Evolutionary conservation across 1,140 invertebrate species (phyloP), one percentile per base, ranked within the genome.

Genomic region (Camponotus pennsylvanicus): DNA sequence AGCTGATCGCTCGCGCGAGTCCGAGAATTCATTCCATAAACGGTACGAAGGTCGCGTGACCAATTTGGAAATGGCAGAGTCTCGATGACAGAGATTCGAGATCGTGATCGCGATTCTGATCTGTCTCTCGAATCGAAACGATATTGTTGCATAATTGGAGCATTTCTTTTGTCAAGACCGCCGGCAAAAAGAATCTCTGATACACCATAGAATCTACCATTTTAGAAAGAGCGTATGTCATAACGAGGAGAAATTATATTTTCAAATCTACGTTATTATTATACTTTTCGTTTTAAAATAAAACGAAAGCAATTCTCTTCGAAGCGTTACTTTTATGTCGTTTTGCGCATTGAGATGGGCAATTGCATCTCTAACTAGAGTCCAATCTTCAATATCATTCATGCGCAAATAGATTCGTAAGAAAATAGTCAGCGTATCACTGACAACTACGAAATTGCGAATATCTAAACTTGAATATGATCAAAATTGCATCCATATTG

Each of bases 31-130:
- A 42, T 83, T 15, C 21, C 70, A 13, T 49, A 77, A 86, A 75
- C 9, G 27, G 55, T 11, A 13, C 63, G 88, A 90, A 90, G 88
- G 86, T 89, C 88, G 63, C 40, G 61, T 21, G 57, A 57, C 61
- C 80, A 80, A 89, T 90, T 90, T 87, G 85, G 88, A 77, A 78
- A 63, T 32, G 32, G 6, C 40, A 8, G 45, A 32, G 57, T 21
- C 49, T 52, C 34, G 18, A 15, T 15, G 42, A 84, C 37, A 52
- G 32, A 34, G 1, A 6, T 15, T 55, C 18, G 37, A 32, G 32
- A 45, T 49, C 71, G 78, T 27, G 85, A 11, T 89, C 70, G 83
- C 66, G 85, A 89, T 85, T 83, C 64, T 76, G 87, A 89, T 89
- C 73, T 71, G 80, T 89, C 76, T 85, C 63, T 77, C 86, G 57